phyloP scores from a whole-genome alignment of 2,797 vertebrate species.

The Pachyuromys duprasi region DNA sequence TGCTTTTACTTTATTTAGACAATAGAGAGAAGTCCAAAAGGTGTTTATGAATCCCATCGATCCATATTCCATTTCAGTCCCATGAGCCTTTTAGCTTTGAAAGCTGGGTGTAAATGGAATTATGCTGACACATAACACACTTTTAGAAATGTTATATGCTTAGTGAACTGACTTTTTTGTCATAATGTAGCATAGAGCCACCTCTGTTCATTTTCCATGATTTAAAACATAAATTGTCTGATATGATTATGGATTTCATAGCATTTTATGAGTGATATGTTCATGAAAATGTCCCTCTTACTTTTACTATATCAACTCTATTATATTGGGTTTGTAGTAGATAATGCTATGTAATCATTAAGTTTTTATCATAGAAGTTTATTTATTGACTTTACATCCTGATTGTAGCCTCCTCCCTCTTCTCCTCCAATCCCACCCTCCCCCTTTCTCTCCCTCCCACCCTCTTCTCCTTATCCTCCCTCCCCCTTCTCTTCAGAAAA shows the following conservation, averaged over 20 bases:
- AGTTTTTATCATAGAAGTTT: background rate
- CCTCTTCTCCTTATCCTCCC: no score
- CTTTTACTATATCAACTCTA: background rate
- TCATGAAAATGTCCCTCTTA: background rate
- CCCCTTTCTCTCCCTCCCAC: no score
- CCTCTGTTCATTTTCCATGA: background rate
- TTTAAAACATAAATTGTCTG: background rate
- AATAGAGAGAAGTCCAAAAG: background rate
- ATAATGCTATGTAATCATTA: background rate
- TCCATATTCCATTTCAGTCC: background rate
- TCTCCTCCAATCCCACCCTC: no score
- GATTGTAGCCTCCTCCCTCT: no score
- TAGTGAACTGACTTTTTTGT: background rate
- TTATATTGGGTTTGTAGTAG: background rate
- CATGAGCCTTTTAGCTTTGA: background rate
- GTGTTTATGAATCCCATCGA: background rate
- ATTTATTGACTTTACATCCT: no score
- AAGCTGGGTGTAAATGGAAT: background rate
- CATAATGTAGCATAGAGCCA: background rate
- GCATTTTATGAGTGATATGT: background rate
- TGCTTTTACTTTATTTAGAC: conserved; percentile 17
- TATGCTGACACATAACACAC: background rate
- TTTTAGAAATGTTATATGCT: background rate
- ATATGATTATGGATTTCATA: background rate
- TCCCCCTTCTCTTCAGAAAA: no score